These are phyloP conservation scores for Solenodon paradoxus DNA, from an alignment of 2,113 vertebrate genomes.

Conservation along the genomic window DNA sequence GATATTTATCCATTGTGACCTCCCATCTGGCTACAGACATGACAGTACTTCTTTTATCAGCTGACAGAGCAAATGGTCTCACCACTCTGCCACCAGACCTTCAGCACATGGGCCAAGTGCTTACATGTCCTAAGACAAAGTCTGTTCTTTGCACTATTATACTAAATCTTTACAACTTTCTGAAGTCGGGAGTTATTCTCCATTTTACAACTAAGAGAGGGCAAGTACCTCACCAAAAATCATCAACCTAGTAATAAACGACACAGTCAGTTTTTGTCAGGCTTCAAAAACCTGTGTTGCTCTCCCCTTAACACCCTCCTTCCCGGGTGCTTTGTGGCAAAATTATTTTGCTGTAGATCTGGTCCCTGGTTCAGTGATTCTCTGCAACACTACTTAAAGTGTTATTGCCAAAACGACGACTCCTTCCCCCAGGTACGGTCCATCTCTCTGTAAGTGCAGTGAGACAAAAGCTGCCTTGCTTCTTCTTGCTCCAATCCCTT, in stretches of 20 bases:
- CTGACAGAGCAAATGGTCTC: neutral
- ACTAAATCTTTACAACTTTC: neutral
- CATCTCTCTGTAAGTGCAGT: neutral
- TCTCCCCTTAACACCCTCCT: too few relatives aligned
- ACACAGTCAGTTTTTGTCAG: neutral
- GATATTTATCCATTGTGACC: neutral
- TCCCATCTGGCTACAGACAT: neutral
- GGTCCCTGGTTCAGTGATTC: neutral
- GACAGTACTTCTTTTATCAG: neutral
- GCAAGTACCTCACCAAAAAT: neutral
- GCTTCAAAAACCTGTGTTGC: neutral
- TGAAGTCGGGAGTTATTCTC: neutral
- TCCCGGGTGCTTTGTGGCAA: neutral
- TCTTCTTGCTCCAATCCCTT: neutral
- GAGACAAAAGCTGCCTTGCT: neutral
- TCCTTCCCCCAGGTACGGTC: neutral
- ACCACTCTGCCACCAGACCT: neutral
- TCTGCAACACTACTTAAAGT: neutral
- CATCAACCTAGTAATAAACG: neutral
- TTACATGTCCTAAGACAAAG: neutral
- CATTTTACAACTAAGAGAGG: neutral
- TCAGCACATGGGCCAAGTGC: neutral
- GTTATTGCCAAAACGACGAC: neutral
- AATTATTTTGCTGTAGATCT: neutral
- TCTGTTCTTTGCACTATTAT: neutral